Evolutionary conservation across 2,797 vertebrate species (phyloP), one percentile per base, ranked within the genome.

Genomic region (Neopelma chrysocephalum): DNA sequence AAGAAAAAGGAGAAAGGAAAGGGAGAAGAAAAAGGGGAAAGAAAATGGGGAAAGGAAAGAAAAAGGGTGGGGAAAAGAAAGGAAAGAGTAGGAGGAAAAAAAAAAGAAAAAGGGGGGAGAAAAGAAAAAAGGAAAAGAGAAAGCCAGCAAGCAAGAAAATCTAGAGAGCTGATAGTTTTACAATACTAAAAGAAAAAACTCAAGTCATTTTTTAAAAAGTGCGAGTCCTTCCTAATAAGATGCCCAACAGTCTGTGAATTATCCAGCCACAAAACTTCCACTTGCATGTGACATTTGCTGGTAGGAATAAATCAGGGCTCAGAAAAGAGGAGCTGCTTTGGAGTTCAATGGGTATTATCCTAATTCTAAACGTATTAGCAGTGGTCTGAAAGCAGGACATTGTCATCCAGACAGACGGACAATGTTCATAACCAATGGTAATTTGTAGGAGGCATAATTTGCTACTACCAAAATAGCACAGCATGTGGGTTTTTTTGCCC

Each of bases 401-500:
- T 60, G 77, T 54, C 90, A 93, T 68, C 61, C 71, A 92, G 92
- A 89, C 91, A 90, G 87, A 89, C 31, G 38, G 82, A 87, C 66
- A n/a, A 94, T 91, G 94, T 62, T 91, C 89, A 86, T 75, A 93
- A 93, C 45, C 65, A 89, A 83, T 71, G 87, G 92, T 10, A 47
- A 96, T 89, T 94, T 96, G 91, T 85, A 95, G 87, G 94, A 90
- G 20, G 12, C 69, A 34, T 88, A 87, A 94, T 89, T 82, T 93
- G 60, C 89, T 94, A 5, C 82, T 93, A 95, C 89, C 69, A 91
- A 97, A 96, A 96, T 82, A 97, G 90, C 92, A 91, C 72, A 82
- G 43, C 45, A 56, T 77, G 56, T 93, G 95, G 89, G 81, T 0
- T 64, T 88, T 82, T 77, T 68, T 81, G 26, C 69, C 84, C 82